Percentiles rank a stretch among this genome's conserved stretches.
Conservation (phyloP, 1,140 invertebrate species). For the Pseudoatta argentina region DNA sequence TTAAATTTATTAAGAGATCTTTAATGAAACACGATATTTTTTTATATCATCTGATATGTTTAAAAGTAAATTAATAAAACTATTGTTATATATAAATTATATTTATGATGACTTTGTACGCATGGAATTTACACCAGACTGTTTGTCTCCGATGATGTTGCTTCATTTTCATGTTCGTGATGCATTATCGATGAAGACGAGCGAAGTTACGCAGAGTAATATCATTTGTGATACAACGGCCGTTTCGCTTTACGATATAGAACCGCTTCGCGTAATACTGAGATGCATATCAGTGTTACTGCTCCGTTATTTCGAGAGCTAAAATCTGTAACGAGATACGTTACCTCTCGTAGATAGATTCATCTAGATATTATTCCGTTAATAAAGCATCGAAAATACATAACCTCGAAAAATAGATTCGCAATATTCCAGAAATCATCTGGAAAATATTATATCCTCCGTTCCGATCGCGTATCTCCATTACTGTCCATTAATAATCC, state of each 20-base stretch:
- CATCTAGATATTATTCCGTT: constrained; percentile 24
- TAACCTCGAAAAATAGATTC: constrained; percentile 23
- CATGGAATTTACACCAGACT: not conserved
- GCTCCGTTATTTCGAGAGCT: constrained; percentile 44
- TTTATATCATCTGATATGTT: not conserved
- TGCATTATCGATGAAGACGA: constrained; percentile 33
- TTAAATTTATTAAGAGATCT: constrained; percentile 1
- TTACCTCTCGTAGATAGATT: not conserved
- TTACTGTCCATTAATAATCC: constrained; percentile 52
- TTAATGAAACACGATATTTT: not conserved
- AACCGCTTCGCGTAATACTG: constrained; percentile 24
- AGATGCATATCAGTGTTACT: constrained; percentile 49
- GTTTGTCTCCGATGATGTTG: not conserved
- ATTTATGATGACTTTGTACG: not conserved
- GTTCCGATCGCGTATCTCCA: not conserved
- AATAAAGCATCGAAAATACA: constrained; percentile 32
- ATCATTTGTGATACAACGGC: constrained; percentile 20
- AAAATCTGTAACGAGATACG: constrained; percentile 55
- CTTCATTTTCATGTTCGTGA: constrained; percentile 5
- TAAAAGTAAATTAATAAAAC: constrained; percentile 5
- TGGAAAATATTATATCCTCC: not conserved
- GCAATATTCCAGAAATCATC: not conserved
- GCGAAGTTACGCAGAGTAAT: constrained; percentile 37
- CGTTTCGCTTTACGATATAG: constrained; percentile 31
- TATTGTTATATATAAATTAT: not conserved